Conservation (phyloP, 2,113 vertebrate genomes). For the Oostethus manadensis region DNA sequence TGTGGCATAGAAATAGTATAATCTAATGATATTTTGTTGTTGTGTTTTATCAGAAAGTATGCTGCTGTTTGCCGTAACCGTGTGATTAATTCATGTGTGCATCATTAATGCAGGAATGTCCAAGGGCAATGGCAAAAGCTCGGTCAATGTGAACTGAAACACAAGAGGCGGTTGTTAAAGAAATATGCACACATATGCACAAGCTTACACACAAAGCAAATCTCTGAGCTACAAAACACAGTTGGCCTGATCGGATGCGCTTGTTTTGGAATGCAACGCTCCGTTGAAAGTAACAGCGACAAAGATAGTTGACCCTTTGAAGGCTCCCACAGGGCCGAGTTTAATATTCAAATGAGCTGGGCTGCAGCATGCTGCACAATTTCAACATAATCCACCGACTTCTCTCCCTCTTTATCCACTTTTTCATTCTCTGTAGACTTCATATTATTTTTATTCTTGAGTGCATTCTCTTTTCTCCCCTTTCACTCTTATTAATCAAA, state of each 20-base stretch:
- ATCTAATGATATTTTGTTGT: constrained; percentile 47
- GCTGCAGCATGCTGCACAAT: constrained; percentile 43
- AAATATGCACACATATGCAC: constrained; percentile 29
- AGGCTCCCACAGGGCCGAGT: constrained; percentile 54
- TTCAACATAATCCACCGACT: constrained; percentile 33
- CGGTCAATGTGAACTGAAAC: constrained; percentile 60
- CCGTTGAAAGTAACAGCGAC: constrained; percentile 56
- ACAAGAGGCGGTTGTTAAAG: constrained; percentile 31
- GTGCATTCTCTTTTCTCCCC: constrained; percentile 6
- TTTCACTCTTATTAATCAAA: constrained; percentile 40
- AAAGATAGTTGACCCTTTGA: constrained; percentile 61
- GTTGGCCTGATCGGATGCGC: constrained; percentile 53
- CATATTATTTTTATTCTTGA: constrained; percentile 33
- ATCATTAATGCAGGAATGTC: constrained; percentile 70
- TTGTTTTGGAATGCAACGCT: constrained; percentile 47
- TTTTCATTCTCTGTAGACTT: constrained; percentile 23
- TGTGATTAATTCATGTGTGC: constrained; percentile 70
- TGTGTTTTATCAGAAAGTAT: constrained; percentile 58
- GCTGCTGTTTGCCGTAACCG: constrained; percentile 58
- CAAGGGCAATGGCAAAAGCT: constrained; percentile 69
- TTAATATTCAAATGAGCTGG: constrained; percentile 65
- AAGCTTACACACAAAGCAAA: constrained; percentile 11
- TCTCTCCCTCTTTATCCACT: constrained; percentile 22
- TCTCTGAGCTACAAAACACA: constrained; percentile 30
- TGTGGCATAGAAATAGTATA: constrained; percentile 40